Base-by-base conservation (phyloP, 2,797 vertebrate species). In the Ctenosaura bakeri region DNA sequence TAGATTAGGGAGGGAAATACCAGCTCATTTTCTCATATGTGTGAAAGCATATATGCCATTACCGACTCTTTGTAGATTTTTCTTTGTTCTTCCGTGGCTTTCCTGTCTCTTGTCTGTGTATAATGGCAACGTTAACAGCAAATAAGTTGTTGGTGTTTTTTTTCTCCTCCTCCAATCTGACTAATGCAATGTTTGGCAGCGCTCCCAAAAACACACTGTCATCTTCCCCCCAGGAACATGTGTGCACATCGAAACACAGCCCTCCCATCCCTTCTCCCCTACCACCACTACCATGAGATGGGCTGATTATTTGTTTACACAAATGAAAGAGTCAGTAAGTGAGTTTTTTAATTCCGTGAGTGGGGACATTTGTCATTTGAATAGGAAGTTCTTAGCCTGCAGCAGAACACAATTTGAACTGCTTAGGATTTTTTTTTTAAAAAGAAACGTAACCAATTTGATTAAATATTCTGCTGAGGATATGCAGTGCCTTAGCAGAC, bases 341-440 rank as follows among this genome's bases (percentile, higher is more conserved):
- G 90, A 94, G 88, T 96, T 93, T 84, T 93, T 96, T 91, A 93
- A 90, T 95, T 94, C 91, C 94, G 93, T 92, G 94, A 95, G 90
- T 71, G 83, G 76, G 92, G 90, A 95, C 90, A 92, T 97, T 97
- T 95, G 96, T 96, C 96, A 96, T 93, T 96, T 94, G 93, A 96
- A 96, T 93, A 95, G 94, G 93, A 96, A 95, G 91, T 91, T 93
- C 89, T 90, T 66, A 91, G 96, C 94, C 95, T 92, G 93, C 79
- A 94, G 97, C 95, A 94, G 93, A 95, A 92, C 90, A 88, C 88
- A 91, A 93, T 93, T 91, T 96, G 94, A 96, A 93, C 91, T 87
- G 92, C 94, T 95, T 80, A 76, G 18, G 89, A 91, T 95, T 95
- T 8, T 50, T 14, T 29, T 18, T 83, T 46, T 6, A 35, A n/a